These are phyloP conservation scores for Balearica regulorum DNA, from an alignment of 2,797 vertebrate genomes.

Conservation along the genomic window DNA sequence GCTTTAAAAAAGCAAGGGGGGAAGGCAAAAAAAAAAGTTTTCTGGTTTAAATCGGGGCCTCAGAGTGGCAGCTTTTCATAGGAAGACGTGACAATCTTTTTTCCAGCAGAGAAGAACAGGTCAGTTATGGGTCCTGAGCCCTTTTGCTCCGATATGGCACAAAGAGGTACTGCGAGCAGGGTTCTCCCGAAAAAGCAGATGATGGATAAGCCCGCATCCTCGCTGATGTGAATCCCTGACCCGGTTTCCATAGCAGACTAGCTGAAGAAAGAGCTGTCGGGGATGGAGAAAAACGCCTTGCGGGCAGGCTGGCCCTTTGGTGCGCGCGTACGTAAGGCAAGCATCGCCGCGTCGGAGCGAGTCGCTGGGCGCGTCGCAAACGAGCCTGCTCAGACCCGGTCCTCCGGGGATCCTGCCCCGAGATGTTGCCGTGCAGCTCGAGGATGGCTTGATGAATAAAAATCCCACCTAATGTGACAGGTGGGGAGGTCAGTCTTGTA, in stretches of 20 bases:
- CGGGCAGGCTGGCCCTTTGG: background rate
- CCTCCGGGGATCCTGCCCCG: background rate
- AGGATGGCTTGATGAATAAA: background rate
- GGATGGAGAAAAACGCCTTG: background rate
- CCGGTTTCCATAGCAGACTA: background rate
- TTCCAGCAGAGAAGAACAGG: background rate
- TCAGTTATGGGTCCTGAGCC: background rate
- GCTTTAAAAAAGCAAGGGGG: background rate
- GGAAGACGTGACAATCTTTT: background rate
- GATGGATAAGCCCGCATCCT: background rate
- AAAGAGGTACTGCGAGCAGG: background rate
- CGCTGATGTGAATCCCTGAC: background rate
- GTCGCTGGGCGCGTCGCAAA: fast-evolving
- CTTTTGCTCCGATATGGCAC: background rate
- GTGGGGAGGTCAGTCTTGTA: background rate
- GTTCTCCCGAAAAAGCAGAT: background rate
- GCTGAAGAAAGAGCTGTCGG: background rate
- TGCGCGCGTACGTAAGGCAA: fast-evolving
- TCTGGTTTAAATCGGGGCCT: background rate
- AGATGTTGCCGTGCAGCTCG: background rate
- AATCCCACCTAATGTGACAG: background rate
- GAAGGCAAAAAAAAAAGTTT: fast-evolving
- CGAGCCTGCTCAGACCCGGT: fast-evolving
- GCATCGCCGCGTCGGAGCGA: fast-evolving
- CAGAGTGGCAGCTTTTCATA: background rate